These are phyloP conservation scores for Tribolium freemani DNA, from an alignment of 2,888 invertebrate species.

Conservation along the genomic window DNA sequence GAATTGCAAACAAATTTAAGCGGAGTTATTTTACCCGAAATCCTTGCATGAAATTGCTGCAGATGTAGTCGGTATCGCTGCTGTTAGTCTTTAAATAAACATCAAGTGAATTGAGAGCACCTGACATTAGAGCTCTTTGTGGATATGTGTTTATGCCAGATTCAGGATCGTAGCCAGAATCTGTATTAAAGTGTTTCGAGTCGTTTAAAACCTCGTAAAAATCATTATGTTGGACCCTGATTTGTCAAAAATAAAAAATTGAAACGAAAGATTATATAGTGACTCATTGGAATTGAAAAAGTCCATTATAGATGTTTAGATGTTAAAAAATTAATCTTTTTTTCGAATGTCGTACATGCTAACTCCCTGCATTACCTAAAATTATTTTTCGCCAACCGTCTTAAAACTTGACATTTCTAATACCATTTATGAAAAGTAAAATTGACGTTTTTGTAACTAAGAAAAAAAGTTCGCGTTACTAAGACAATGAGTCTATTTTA, in stretches of 20 bases:
- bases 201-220: constrained; percentile 1
- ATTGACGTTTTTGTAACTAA: no score
- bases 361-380: no score
- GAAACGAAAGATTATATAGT: no score
- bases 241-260: neutral
- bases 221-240: neutral
- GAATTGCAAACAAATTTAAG: neutral
- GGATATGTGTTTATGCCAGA: constrained; percentile 20
- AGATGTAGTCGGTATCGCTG: constrained; percentile 12
- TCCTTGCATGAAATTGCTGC: constrained; percentile 8
- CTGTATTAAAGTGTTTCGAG: constrained; percentile 1
- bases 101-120: constrained; percentile 12
- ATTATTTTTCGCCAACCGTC: no score
- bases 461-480: no score
- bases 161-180: neutral
- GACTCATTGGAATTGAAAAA: no score
- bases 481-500: no score
- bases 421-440: no score
- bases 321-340: no score
- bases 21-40: constrained; percentile 48
- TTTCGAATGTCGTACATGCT: no score
- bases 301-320: no score
- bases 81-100: neutral
- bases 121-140: constrained; percentile 16
- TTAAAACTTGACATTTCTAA: no score